A percentile compares a stretch with the other conserved stretches of the same genome.
Conservation (phyloP, 2,888 invertebrate genomes). For the Microplitis manilae region DNA sequence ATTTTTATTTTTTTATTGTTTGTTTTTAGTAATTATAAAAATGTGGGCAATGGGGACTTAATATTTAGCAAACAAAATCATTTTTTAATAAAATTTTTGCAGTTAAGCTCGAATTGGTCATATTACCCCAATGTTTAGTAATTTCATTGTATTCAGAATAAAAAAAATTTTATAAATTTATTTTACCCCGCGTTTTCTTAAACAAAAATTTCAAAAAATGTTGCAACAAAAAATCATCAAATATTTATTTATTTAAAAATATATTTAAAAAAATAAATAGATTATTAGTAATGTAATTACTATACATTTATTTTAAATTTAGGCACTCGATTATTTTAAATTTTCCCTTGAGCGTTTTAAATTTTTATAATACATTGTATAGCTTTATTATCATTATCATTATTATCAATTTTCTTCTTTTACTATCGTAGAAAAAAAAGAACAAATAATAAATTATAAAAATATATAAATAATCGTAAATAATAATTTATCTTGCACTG, state of each 20-base stretch:
- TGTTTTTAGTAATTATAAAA: too few species aligned
- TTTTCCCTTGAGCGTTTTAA: slow-evolving; percentile 13
- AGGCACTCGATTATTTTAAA: slow-evolving; percentile 19
- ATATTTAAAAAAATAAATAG: slow-evolving; percentile 25
- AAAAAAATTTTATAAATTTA: too few species aligned
- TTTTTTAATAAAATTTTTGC: too few species aligned
- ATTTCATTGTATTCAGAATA: too few species aligned
- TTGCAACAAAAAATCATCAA: neutral
- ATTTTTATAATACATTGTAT: neutral
- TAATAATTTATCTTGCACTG: neutral
- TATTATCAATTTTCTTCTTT: neutral
- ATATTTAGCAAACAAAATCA: too few species aligned
- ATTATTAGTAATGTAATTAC: neutral
- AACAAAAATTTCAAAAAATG: neutral
- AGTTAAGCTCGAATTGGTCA: too few species aligned
- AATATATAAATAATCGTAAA: neutral
- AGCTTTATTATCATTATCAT: neutral
- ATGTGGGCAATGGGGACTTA: too few species aligned
- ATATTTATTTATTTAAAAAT: slow-evolving; percentile 1
- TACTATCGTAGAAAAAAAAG: neutral
- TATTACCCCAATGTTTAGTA: too few species aligned
- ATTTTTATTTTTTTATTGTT: too few species aligned
- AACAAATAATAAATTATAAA: slow-evolving; percentile 25
- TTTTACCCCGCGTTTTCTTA: too few species aligned
- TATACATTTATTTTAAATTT: slow-evolving; percentile 7